Evolutionary conservation across 2,797 vertebrate genomes (phyloP).

Genomic region (Brachymystax lenok): DNA sequence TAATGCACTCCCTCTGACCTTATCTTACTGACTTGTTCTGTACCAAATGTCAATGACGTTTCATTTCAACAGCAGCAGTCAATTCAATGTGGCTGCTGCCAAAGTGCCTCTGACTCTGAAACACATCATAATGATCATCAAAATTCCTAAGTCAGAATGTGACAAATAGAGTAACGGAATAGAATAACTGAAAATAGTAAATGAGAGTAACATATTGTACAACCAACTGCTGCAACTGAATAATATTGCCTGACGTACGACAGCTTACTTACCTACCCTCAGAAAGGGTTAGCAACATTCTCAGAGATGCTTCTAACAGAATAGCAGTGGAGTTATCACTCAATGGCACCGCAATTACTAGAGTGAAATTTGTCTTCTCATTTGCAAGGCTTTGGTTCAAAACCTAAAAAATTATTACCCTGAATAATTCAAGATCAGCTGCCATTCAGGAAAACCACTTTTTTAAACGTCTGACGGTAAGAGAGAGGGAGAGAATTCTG

Average conservation of each 20-base stretch:
- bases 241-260: no score
- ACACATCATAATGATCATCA: background rate
- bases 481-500: background rate
- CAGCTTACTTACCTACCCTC: constrained; percentile 17
- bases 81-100: background rate
- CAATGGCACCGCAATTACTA: background rate
- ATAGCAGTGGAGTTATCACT: background rate
- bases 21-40: constrained; percentile 24
- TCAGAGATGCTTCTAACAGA: no score
- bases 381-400: background rate
- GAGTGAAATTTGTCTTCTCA: constrained; percentile 8
- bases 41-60: constrained; percentile 19
- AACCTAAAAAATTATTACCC: background rate
- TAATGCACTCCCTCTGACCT: constrained; percentile 48
- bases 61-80: background rate
- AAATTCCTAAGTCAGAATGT: background rate
- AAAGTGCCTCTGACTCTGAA: background rate
- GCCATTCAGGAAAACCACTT: background rate
- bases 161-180: background rate
- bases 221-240: no score
- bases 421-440: background rate
- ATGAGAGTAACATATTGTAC: no score
- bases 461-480: background rate
- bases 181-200: background rate
- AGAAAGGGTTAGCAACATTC: constrained; percentile 10